phyloP scores from a whole-genome alignment of 2,888 invertebrate genomes.

The Andrena praecox region DNA sequence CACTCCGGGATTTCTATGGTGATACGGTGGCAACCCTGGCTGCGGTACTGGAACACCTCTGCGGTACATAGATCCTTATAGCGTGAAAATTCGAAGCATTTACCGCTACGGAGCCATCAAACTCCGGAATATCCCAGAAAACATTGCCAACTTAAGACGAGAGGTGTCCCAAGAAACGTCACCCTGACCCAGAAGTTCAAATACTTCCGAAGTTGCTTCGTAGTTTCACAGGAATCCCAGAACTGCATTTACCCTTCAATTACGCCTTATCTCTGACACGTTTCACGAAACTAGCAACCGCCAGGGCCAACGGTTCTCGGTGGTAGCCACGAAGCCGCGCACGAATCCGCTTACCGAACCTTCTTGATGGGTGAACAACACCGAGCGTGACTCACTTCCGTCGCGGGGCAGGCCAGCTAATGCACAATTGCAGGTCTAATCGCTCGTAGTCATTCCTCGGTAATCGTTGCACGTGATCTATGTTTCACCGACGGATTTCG shows the following conservation, averaged over 20 bases:
- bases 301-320: background rate
- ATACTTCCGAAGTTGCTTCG: no score
- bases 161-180: no score
- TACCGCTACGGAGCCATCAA: no score
- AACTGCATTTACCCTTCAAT: background rate
- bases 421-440: constrained; percentile 54
- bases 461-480: constrained; percentile 58
- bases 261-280: background rate
- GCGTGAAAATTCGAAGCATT: no score
- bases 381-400: constrained; percentile 67
- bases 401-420: constrained; percentile 48
- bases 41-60: no score
- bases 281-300: background rate
- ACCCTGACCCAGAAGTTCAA: no score
- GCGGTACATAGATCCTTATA: no score
- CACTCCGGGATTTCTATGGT: no score
- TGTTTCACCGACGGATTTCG: constrained; percentile 34
- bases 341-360: constrained; percentile 29
- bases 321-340: background rate
- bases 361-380: constrained; percentile 50
- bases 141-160: no score
- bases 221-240: no score
- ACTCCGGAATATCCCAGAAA: no score
- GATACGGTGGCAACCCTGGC: no score
- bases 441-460: constrained; percentile 43